These are phyloP conservation scores for Octodon degus DNA, from an alignment of 2,113 vertebrate genomes.

Conservation along the genomic window DNA sequence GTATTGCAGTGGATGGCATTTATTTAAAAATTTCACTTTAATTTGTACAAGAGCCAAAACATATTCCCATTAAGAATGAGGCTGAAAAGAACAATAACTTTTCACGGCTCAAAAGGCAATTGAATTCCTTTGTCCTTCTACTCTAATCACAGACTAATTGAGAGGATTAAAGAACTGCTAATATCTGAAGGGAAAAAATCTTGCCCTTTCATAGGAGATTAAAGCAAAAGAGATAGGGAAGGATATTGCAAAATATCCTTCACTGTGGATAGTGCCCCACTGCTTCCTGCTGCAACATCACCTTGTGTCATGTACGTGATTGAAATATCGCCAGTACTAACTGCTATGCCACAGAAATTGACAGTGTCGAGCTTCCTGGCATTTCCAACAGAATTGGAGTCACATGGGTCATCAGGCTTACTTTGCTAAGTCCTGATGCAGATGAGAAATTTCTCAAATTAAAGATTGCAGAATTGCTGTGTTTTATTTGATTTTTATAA, in stretches of 20 bases:
- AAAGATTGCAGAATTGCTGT: neutral
- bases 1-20: neutral
- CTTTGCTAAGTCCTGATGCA: neutral
- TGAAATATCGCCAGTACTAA: neutral
- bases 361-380: neutral
- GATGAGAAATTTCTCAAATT: conserved; percentile 17
- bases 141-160: conserved; percentile 40
- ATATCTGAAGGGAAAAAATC: neutral
- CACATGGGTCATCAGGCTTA: neutral
- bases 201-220: conserved; percentile 46
- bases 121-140: conserved; percentile 40
- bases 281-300: neutral
- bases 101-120: neutral
- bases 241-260: neutral
- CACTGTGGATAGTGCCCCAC: neutral
- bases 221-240: neutral
- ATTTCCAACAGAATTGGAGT: neutral
- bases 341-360: neutral
- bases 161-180: conserved; percentile 12
- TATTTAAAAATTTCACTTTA: conserved; percentile 52
- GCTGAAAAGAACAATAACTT: neutral
- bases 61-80: neutral
- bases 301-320: neutral
- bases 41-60: conserved; percentile 18
- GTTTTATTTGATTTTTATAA: conserved; percentile 30